Conservation (phyloP, 2,113 vertebrate genomes). For the Halcyon senegalensis region DNA sequence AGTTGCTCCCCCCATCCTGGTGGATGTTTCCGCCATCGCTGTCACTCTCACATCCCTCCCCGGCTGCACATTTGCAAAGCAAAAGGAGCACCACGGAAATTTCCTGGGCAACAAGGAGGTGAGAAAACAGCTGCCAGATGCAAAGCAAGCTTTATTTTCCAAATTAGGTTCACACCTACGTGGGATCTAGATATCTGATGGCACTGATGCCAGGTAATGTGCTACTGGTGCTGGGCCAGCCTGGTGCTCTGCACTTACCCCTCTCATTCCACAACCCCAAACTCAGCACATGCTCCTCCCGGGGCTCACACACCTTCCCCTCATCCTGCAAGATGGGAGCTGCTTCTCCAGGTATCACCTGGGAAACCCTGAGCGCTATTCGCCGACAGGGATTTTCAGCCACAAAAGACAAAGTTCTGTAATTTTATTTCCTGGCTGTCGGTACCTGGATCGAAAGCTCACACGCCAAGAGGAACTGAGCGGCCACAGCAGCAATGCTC, state of each 20-base stretch:
- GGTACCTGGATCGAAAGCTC: background rate
- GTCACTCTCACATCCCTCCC: background rate
- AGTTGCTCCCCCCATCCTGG: too few relatives aligned
- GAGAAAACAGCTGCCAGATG: background rate
- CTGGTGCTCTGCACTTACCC: background rate
- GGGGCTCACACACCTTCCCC: background rate
- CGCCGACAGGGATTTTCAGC: background rate
- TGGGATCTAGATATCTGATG: background rate
- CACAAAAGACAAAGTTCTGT: background rate
- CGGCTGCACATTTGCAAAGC: background rate
- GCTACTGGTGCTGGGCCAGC: rapidly evolving
- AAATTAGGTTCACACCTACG: rapidly evolving
- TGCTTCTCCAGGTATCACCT: background rate
- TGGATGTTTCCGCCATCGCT: background rate
- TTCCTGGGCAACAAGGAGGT: background rate
- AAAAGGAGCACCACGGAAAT: background rate
- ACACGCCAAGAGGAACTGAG: background rate
- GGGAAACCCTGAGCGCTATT: background rate
- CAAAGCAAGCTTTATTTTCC: background rate
- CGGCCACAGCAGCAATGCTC: background rate
- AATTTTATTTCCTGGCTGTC: background rate
- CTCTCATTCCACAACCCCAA: background rate
- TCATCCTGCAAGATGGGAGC: background rate
- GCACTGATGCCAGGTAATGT: rapidly evolving
- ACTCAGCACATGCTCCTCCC: rapidly evolving